Evolutionary conservation across 2,888 invertebrate species (phyloP).

Genomic region (Mayetiola destructor): DNA sequence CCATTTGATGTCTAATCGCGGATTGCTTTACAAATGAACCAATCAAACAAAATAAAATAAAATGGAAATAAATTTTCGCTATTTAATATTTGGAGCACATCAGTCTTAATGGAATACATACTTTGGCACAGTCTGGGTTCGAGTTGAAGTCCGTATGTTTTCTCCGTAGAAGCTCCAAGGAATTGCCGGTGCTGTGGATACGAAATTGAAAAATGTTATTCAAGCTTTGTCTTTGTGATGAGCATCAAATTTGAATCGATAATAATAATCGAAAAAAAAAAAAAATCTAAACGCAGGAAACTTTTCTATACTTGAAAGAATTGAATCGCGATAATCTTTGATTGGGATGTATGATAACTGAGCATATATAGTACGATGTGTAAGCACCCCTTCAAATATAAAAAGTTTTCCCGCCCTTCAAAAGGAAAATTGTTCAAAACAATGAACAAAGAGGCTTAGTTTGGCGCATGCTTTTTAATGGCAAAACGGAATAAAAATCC

Average conservation of each 20-base stretch:
- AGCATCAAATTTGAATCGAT: not conserved
- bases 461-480: too few relatives aligned
- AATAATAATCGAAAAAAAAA: not conserved
- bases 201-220: not conserved
- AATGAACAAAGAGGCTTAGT: too few relatives aligned
- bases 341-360: too few relatives aligned
- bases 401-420: too few relatives aligned
- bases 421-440: too few relatives aligned
- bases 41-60: not conserved
- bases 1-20: constrained; percentile 2
- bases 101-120: not conserved
- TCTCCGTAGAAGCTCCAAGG: constrained; percentile 9
- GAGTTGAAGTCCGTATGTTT: not conserved
- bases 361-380: too few relatives aligned
- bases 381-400: too few relatives aligned
- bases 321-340: too few relatives aligned
- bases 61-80: not conserved
- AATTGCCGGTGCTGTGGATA: not conserved
- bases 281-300: too few relatives aligned
- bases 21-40: constrained; percentile 2
- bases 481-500: too few relatives aligned
- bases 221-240: not conserved
- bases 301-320: too few relatives aligned
- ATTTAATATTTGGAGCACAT: not conserved
- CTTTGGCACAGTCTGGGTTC: not conserved